These are phyloP conservation scores for Anhinga anhinga DNA, from an alignment of 2,113 vertebrate genomes.

Conservation along the genomic window DNA sequence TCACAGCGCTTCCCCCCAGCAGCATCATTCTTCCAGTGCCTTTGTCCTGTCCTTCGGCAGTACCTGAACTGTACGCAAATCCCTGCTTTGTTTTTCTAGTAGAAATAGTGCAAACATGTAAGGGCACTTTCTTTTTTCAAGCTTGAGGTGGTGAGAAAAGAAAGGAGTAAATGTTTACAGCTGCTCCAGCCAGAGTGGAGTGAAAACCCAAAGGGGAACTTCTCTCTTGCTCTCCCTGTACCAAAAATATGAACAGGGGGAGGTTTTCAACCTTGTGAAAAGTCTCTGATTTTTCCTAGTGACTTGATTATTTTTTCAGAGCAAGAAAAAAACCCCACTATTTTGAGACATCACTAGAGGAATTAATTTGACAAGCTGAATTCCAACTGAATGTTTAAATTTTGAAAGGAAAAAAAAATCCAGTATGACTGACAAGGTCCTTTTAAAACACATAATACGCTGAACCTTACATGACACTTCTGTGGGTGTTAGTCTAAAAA, in stretches of 20 bases:
- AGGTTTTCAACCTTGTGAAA: not conserved
- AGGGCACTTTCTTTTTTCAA: not conserved
- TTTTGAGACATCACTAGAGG: not conserved
- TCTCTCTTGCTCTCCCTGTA: not conserved
- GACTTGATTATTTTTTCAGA: not conserved
- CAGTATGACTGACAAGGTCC: slow-evolving; percentile 9
- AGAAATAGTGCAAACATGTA: not conserved
- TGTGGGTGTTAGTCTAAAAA: slow-evolving; percentile 13
- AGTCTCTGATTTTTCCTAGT: not conserved
- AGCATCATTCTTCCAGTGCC: not conserved
- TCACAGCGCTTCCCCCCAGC: not conserved
- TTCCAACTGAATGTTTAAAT: not conserved
- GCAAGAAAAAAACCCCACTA: not conserved
- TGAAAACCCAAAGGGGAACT: not conserved
- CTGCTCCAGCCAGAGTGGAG: not conserved
- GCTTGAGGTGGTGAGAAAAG: not conserved
- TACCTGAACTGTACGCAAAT: not conserved
- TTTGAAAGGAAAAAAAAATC: not conserved
- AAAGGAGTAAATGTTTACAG: not conserved
- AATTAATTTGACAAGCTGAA: not conserved
- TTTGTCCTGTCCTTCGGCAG: not conserved
- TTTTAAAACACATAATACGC: not conserved
- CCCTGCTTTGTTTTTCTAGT: not conserved
- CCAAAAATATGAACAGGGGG: not conserved
- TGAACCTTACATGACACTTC: slow-evolving; percentile 26